These are phyloP conservation scores for Nestor notabilis DNA, from an alignment of 2,113 vertebrate species.

Conservation along the genomic window DNA sequence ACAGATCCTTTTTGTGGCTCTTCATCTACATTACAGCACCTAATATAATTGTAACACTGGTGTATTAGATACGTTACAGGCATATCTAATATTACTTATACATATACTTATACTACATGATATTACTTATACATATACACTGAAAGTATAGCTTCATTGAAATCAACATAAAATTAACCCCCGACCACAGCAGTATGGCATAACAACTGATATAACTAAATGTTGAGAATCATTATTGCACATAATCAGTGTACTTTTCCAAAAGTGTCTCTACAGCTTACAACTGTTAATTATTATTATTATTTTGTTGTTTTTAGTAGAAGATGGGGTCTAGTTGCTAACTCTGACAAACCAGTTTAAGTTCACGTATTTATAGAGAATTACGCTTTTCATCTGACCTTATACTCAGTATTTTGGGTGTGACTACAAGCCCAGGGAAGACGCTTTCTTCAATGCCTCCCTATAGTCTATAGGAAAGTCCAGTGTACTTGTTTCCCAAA, in stretches of 20 bases:
- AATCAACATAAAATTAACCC: not conserved
- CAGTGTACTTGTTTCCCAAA: not conserved
- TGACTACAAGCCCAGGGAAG: not conserved
- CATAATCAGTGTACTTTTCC: not conserved
- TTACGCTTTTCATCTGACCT: not conserved
- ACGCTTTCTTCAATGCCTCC: not conserved
- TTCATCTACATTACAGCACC: not conserved
- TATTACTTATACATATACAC: not conserved
- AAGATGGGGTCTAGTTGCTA: not conserved
- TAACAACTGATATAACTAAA: not conserved
- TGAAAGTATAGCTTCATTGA: not conserved
- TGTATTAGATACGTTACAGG: not conserved
- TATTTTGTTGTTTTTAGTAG: not conserved
- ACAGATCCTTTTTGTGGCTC: not conserved
- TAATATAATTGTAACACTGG: not conserved
- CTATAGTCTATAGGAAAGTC: not conserved
- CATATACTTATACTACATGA: not conserved
- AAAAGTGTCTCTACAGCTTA: not conserved
- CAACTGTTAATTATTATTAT: not conserved
- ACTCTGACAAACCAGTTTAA: not conserved
- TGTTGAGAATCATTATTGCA: not conserved
- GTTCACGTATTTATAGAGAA: not conserved
- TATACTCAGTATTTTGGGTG: not conserved
- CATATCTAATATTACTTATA: accelerated
- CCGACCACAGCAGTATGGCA: not conserved